Conservation (phyloP, 2,888 invertebrate genomes). For the Hoplodrina blanda region DNA sequence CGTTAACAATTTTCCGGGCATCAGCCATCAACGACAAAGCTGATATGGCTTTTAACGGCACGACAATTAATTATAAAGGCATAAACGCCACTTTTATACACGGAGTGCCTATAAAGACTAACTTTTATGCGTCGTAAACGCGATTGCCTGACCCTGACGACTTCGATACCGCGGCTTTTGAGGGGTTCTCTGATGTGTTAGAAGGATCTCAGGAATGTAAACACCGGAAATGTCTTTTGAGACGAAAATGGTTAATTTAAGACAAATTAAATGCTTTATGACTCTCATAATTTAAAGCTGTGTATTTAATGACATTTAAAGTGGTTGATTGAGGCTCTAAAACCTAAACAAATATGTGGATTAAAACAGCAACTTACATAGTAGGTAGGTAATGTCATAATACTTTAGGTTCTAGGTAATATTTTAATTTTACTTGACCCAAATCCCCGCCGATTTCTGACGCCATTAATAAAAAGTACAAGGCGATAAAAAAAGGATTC, state of each 20-base stretch:
- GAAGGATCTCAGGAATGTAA: constrained; percentile 73
- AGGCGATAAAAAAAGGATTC: constrained; percentile 62
- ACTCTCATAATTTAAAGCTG: neutral
- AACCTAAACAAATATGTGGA: neutral
- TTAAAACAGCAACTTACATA: neutral
- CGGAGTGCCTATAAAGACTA: constrained; percentile 89
- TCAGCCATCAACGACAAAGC: constrained; percentile 85
- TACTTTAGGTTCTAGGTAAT: constrained; percentile 24
- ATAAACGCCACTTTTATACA: constrained; percentile 90
- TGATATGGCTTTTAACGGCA: constrained; percentile 89
- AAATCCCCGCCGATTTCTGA: constrained; percentile 46
- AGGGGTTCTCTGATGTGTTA: constrained; percentile 69
- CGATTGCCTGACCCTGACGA: constrained; percentile 88
- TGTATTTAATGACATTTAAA: constrained; percentile 20
- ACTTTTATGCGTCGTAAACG: constrained; percentile 91
- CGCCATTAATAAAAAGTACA: constrained; percentile 69
- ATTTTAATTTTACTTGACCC: constrained; percentile 35
- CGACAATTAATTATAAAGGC: constrained; percentile 90
- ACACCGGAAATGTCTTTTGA: constrained; percentile 66
- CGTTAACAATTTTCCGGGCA: constrained; percentile 86
- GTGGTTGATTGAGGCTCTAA: neutral
- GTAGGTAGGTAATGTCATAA: neutral
- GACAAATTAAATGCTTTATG: neutral
- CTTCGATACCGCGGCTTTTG: constrained; percentile 78
- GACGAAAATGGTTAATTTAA: constrained; percentile 26